phyloP scores from a whole-genome alignment of 2,888 invertebrate genomes.

The Brenthis daphne region DNA sequence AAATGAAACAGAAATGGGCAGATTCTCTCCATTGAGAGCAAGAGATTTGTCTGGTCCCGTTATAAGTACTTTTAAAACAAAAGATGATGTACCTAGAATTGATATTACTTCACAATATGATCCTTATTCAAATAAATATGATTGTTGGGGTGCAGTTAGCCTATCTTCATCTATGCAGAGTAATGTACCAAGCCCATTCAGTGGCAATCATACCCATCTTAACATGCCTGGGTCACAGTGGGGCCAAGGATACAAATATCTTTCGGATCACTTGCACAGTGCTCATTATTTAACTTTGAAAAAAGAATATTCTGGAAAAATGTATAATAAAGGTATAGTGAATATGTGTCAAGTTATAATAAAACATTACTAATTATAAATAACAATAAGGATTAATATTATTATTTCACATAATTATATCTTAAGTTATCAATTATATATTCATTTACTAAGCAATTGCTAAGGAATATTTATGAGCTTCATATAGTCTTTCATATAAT shows the following conservation, averaged over 20 bases:
- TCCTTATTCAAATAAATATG: slow-evolving; percentile 85
- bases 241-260: slow-evolving; percentile 86
- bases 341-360: too few species aligned
- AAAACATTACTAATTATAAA: too few species aligned
- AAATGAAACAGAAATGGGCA: slow-evolving; percentile 84
- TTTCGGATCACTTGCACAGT: slow-evolving; percentile 85
- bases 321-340: slow-evolving; percentile 60
- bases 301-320: slow-evolving; percentile 68
- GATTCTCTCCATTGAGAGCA: slow-evolving; percentile 84
- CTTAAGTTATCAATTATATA: too few species aligned
- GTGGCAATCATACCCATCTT: slow-evolving; percentile 84
- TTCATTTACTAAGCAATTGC: too few species aligned
- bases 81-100: slow-evolving; percentile 53
- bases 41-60: slow-evolving; percentile 85
- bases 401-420: too few species aligned
- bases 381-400: too few species aligned
- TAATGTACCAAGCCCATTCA: slow-evolving; percentile 87
- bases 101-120: slow-evolving; percentile 71
- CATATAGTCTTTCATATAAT: too few species aligned
- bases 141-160: slow-evolving; percentile 85
- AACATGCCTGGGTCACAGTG: slow-evolving; percentile 89
- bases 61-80: slow-evolving; percentile 73
- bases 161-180: slow-evolving; percentile 88
- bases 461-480: too few species aligned
- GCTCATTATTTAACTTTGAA: slow-evolving; percentile 84